Percentiles rank a stretch among this genome's conserved stretches.
Conservation (phyloP, 2,113 vertebrate species). For the Cyphomyrus plagiostoma region DNA sequence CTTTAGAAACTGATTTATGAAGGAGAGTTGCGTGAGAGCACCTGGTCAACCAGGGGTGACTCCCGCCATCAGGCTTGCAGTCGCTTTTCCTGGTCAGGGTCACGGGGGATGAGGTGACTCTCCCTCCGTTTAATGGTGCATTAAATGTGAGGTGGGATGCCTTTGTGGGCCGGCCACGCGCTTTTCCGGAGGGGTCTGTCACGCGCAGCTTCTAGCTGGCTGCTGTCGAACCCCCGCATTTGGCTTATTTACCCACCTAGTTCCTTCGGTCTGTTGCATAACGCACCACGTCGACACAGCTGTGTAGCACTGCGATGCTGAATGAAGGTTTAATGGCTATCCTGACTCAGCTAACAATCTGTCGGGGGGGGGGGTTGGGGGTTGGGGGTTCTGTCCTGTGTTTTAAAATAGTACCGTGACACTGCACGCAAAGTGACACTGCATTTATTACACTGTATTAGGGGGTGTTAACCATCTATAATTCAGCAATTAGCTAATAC, state of each 20-base stretch:
- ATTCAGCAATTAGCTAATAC: neutral
- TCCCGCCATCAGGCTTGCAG: neutral
- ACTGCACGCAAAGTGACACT: neutral
- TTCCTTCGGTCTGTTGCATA: neutral
- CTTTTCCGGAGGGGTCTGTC: neutral
- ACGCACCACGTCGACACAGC: neutral
- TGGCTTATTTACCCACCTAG: neutral
- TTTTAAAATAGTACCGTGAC: neutral
- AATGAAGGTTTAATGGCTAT: neutral
- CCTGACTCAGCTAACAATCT: slow-evolving; percentile 2
- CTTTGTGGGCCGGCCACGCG: neutral
- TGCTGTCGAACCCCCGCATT: neutral
- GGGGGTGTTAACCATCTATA: neutral
- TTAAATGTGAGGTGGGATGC: neutral
- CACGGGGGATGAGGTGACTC: neutral
- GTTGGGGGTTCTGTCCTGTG: neutral
- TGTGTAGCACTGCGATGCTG: neutral
- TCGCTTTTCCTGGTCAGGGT: neutral
- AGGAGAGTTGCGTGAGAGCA: neutral
- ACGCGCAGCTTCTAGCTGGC: neutral
- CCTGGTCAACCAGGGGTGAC: neutral
- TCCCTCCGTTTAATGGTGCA: neutral
- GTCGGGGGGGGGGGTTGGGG: too few species aligned
- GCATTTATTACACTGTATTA: neutral
- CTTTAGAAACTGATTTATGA: neutral